Conservation (phyloP, 2,888 invertebrate genomes). For the Galeopsomyia nigrocyanea region DNA sequence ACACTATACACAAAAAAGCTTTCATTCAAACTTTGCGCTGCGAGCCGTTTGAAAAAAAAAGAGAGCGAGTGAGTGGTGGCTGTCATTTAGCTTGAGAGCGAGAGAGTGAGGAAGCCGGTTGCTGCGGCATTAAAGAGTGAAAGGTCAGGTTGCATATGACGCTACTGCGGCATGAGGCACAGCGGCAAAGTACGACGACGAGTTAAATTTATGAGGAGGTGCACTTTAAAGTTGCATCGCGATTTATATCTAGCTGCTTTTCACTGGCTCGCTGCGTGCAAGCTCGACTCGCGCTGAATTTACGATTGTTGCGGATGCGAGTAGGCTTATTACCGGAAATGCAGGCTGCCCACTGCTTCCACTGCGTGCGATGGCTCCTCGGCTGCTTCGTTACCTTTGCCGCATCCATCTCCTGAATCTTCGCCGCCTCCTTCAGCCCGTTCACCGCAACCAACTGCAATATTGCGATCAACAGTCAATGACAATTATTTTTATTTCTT, state of each 20-base stretch:
- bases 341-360: constrained; percentile 66
- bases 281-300: too few species aligned
- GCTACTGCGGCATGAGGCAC: too few species aligned
- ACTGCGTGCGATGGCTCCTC: constrained; percentile 56
- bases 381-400: constrained; percentile 32
- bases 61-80: background rate
- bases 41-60: background rate
- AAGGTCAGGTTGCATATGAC: constrained; percentile 12
- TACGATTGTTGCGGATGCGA: too few species aligned
- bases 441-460: constrained; percentile 52
- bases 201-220: too few species aligned
- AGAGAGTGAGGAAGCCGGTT: constrained; percentile 24
- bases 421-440: constrained; percentile 47
- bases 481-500: background rate
- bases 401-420: constrained; percentile 43
- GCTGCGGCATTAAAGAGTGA: background rate
- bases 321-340: constrained; percentile 57
- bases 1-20: background rate
- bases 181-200: too few species aligned
- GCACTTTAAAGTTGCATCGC: too few species aligned
- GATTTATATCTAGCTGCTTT: too few species aligned
- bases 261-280: too few species aligned
- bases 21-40: constrained; percentile 18
- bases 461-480: background rate
- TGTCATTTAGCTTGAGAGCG: constrained; percentile 22